Conservation (phyloP, 2,888 invertebrate genomes). For the Volucella inflata region DNA sequence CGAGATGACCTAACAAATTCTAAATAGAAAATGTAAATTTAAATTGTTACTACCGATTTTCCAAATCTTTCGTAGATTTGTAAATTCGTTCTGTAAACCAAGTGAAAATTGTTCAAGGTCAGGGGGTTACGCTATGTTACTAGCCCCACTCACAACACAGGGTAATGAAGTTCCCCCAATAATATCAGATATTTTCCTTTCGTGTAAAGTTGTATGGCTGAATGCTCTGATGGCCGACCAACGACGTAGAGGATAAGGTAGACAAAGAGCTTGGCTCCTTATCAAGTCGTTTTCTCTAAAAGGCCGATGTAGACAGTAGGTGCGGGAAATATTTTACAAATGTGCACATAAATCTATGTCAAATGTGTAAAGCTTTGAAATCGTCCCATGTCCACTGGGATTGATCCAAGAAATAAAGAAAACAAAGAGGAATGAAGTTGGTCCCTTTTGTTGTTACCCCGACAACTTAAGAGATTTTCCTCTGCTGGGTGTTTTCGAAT, state of each 20-base stretch:
- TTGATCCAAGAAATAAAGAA: constrained; percentile 10
- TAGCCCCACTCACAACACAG: not conserved
- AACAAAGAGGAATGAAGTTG: not conserved
- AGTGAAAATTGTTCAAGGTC: not conserved
- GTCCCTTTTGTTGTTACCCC: constrained; percentile 30
- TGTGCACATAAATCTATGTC: constrained; percentile 51
- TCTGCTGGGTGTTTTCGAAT: constrained; percentile 33
- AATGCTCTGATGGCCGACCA: constrained; percentile 5
- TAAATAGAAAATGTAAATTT: too few relatives aligned
- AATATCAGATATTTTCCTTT: constrained; percentile 16
- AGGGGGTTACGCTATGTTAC: not conserved
- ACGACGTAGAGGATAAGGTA: not conserved
- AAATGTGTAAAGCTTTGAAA: constrained; percentile 37
- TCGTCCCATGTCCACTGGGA: constrained; percentile 36
- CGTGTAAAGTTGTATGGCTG: constrained; percentile 2
- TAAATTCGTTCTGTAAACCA: not conserved
- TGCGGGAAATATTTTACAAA: constrained; percentile 33
- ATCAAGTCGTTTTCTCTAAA: constrained; percentile 21
- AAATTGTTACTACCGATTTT: too few relatives aligned
- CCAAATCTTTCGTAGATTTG: not conserved
- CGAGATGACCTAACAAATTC: too few relatives aligned
- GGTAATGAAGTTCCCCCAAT: constrained; percentile 22
- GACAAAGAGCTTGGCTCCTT: constrained; percentile 1
- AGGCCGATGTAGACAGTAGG: constrained; percentile 17
- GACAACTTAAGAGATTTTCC: constrained; percentile 11